These are phyloP conservation scores for Nephrotoma guestfalica DNA, from an alignment of 2,888 invertebrate species.

Conservation along the genomic window DNA sequence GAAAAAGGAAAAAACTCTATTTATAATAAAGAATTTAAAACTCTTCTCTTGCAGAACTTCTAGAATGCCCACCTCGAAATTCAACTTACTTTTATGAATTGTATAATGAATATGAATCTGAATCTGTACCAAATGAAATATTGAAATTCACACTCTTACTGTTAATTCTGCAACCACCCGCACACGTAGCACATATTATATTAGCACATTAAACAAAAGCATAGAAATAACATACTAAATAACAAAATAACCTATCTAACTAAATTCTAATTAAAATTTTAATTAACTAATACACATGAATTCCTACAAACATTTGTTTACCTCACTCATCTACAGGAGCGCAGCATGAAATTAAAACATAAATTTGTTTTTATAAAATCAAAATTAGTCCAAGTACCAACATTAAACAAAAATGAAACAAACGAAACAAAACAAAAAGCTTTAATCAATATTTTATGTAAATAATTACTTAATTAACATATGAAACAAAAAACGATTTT, in stretches of 20 bases:
- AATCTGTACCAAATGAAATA: no score
- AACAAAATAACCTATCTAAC: no score
- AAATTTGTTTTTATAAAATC: not conserved
- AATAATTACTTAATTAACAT: not conserved
- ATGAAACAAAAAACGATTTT: not conserved
- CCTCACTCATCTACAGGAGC: conserved; percentile 28
- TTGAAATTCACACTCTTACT: no score
- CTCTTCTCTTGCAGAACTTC: no score
- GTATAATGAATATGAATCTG: no score
- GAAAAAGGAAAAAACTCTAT: no score
- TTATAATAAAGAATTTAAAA: no score
- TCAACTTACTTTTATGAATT: no score
- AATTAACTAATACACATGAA: not conserved
- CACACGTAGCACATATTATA: no score
- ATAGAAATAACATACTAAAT: not conserved
- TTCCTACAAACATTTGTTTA: conserved; percentile 15
- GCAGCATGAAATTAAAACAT: conserved; percentile 30
- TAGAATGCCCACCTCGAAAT: no score
- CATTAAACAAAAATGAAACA: not conserved
- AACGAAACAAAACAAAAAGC: not conserved
- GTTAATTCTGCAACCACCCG: no score
- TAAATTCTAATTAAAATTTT: not conserved
- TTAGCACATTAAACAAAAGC: no score
- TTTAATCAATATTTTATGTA: not conserved
- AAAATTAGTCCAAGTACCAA: not conserved